Conservation (phyloP, 2,113 vertebrate genomes). For the Callipepla squamata region DNA sequence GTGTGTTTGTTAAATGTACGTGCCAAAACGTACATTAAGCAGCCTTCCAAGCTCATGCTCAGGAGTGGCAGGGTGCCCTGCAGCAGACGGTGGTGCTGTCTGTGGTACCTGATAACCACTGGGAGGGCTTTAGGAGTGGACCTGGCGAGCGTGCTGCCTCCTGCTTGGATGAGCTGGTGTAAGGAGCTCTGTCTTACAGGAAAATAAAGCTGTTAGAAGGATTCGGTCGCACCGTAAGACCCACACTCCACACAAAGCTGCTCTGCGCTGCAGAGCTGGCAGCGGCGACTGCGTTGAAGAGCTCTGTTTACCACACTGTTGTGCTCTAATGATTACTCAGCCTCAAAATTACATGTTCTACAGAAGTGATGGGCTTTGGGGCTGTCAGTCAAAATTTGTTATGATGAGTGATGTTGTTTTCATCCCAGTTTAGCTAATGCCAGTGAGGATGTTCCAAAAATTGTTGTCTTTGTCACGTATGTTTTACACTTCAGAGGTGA, state of each 20-base stretch:
- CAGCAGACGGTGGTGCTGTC: background rate
- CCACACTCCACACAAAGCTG: background rate
- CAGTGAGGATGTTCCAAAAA: constrained; percentile 38
- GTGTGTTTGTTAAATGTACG: background rate
- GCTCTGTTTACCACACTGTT: constrained; percentile 44
- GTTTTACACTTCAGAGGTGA: constrained; percentile 38
- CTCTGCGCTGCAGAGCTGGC: background rate
- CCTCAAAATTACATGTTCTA: constrained; percentile 33
- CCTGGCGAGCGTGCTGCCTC: background rate
- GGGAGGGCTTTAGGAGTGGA: background rate
- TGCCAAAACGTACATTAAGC: background rate
- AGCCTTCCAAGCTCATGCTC: background rate
- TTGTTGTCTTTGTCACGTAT: constrained; percentile 24
- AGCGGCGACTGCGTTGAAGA: background rate
- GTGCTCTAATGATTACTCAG: constrained; percentile 48
- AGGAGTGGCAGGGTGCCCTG: background rate
- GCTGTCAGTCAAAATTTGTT: constrained; percentile 60
- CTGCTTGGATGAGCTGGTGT: background rate
- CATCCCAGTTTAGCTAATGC: constrained; percentile 25
- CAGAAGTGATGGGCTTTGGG: constrained; percentile 2
- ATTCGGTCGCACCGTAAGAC: background rate
- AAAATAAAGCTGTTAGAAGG: background rate
- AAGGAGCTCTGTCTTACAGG: background rate
- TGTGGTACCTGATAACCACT: background rate
- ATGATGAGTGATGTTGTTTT: constrained; percentile 28